Evolutionary conservation across 2,113 vertebrate species (phyloP).

Genomic region (Tyrannus savana): DNA sequence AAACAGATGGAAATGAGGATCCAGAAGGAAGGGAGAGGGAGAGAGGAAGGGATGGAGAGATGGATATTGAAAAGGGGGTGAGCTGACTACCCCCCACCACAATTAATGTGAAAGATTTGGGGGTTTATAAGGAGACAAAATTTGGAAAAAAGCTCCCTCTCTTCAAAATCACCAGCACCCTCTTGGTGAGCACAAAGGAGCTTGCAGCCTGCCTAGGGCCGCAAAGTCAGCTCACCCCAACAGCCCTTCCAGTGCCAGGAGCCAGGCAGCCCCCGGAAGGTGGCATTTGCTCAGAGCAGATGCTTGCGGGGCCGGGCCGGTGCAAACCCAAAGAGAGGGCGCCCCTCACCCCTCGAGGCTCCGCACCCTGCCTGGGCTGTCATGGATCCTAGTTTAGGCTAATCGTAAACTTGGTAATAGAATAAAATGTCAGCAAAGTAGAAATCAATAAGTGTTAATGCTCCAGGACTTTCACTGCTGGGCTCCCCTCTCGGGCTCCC

Average conservation of each 20-base stretch:
- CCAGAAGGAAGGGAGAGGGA: not conserved
- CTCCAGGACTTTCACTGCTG: constrained; percentile 72
- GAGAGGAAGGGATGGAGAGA: not conserved
- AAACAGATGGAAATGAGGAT: constrained; percentile 76
- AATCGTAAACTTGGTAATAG: constrained; percentile 75
- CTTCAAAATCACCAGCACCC: not conserved
- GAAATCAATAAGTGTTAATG: constrained; percentile 73
- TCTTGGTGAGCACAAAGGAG: not conserved
- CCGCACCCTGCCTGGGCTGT: not conserved
- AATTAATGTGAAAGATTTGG: not conserved
- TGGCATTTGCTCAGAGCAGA: not conserved
- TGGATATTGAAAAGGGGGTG: not conserved
- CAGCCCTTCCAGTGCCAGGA: not conserved
- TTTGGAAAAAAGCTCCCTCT: not conserved
- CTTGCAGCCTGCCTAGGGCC: not conserved
- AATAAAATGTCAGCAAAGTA: constrained; percentile 73
- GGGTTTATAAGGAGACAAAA: not conserved
- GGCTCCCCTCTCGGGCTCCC: not conserved
- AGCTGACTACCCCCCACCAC: not conserved
- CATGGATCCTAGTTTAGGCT: constrained; percentile 43
- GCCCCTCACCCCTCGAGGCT: not conserved
- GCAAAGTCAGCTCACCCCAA: fast-evolving
- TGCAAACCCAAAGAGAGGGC: not conserved
- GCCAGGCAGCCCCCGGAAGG: not conserved
- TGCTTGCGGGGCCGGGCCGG: not conserved